Evolutionary conservation across 2,888 invertebrate genomes (phyloP).

Genomic region (Syrphus vitripennis): DNA sequence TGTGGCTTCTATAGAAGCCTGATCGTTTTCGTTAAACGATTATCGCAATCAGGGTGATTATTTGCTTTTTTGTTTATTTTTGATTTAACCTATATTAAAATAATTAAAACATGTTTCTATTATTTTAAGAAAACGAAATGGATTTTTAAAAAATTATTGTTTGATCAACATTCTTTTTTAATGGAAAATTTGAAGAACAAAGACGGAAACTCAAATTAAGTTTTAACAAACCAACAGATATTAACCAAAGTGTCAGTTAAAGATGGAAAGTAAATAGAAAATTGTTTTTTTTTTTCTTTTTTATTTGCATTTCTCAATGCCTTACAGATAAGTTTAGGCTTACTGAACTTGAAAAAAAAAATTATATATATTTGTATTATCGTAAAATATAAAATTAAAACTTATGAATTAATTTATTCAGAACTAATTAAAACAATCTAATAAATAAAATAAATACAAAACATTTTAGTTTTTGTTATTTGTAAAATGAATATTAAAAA

Average conservation of each 20-base stretch:
- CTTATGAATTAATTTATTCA: too few species aligned
- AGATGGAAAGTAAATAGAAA: neutral
- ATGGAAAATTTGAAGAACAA: neutral
- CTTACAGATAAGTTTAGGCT: neutral
- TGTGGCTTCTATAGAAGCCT: too few species aligned
- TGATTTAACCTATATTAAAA: too few species aligned
- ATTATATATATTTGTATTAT: neutral
- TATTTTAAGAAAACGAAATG: too few species aligned
- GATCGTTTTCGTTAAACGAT: too few species aligned
- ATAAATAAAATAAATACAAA: neutral
- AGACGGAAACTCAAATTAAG: neutral
- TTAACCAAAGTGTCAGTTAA: neutral
- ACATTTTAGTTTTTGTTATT: too few species aligned
- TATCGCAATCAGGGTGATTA: too few species aligned
- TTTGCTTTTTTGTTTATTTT: too few species aligned
- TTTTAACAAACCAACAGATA: neutral
- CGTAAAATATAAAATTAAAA: neutral
- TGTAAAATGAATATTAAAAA: too few species aligned
- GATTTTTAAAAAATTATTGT: too few species aligned
- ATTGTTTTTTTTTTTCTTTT: neutral
- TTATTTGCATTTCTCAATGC: neutral
- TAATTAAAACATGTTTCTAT: too few species aligned
- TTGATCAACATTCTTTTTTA: neutral
- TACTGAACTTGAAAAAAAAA: neutral
- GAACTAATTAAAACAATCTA: neutral